Conservation (phyloP, 1,140 invertebrate species). For the Trichonephila clavipes region DNA sequence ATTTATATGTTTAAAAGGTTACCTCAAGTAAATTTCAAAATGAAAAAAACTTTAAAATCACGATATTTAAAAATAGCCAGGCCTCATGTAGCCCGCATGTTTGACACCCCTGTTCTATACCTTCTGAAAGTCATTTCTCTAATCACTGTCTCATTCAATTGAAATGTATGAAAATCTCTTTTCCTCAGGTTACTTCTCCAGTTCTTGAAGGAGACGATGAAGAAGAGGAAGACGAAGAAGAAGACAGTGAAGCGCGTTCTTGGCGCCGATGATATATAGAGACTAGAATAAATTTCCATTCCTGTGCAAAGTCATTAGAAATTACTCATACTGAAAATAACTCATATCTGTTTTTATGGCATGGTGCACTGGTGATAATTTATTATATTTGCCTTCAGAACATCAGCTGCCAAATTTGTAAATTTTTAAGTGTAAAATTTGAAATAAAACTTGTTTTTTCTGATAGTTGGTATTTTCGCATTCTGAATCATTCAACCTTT, state of each 20-base stretch:
- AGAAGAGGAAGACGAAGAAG: slow-evolving; percentile 84
- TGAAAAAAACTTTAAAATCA: no score
- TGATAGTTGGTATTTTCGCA: not conserved
- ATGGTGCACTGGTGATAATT: slow-evolving; percentile 49
- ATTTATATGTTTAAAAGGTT: no score
- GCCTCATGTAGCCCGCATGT: no score
- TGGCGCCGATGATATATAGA: slow-evolving; percentile 83
- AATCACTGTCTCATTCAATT: no score
- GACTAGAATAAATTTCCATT: not conserved
- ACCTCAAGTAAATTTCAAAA: no score
- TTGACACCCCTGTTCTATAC: no score
- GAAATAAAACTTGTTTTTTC: slow-evolving; percentile 44
- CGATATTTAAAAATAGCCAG: no score
- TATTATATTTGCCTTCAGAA: not conserved
- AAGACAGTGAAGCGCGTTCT: slow-evolving; percentile 84
- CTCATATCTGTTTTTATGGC: slow-evolving; percentile 41
- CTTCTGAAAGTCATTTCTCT: no score
- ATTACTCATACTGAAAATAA: slow-evolving; percentile 17
- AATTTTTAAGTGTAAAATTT: slow-evolving; percentile 54
- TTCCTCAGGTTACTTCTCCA: slow-evolving; percentile 22
- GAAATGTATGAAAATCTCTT: no score
- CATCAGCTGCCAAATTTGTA: slow-evolving; percentile 57
- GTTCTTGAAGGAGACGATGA: slow-evolving; percentile 80
- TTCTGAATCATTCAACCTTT: not conserved
- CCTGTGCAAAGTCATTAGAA: slow-evolving; percentile 15